Conservation (phyloP, 30 jellyfish, hydroid and myxozoan genomes). For the Nemopilema nomurai region DNA sequence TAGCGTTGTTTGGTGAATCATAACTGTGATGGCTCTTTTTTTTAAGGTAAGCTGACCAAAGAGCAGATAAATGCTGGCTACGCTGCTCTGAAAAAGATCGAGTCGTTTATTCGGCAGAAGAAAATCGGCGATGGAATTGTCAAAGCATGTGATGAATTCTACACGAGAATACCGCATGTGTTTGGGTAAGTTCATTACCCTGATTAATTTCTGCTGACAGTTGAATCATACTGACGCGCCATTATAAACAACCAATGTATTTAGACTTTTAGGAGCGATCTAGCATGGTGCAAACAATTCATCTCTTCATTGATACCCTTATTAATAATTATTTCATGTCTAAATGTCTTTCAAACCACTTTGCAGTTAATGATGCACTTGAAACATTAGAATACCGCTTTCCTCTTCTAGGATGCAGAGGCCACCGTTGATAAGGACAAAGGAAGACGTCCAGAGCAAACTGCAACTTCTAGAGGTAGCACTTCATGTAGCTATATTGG, state of each 20-base stretch:
- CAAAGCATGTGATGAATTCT: constrained; percentile 89
- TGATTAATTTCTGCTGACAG: no score
- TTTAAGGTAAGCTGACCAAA: constrained; percentile 84
- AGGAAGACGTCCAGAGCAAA: constrained; percentile 69
- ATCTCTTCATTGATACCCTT: no score
- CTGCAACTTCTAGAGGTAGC: constrained; percentile 76
- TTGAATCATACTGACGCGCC: no score
- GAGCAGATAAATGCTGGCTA: constrained; percentile 96
- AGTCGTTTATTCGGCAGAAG: constrained; percentile 57
- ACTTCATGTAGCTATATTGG: no score
- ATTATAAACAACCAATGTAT: no score
- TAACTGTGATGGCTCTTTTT: background rate
- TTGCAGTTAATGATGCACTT: background rate
- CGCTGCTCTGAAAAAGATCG: constrained; percentile 84
- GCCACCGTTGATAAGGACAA: constrained; percentile 88
- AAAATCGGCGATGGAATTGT: constrained; percentile 74
- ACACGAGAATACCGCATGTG: constrained; percentile 91
- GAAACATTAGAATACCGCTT: background rate
- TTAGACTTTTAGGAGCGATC: no score
- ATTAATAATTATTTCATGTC: no score
- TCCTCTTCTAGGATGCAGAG: constrained; percentile 69
- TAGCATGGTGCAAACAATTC: no score
- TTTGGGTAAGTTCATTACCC: constrained; percentile 71
- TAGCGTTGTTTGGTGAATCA: no score
- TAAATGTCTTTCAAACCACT: no score